A percentile compares a stretch with the other conserved stretches of the same genome.
Evolutionary conservation across 2,113 vertebrate species (phyloP).

Genomic region (Eublepharis macularius): DNA sequence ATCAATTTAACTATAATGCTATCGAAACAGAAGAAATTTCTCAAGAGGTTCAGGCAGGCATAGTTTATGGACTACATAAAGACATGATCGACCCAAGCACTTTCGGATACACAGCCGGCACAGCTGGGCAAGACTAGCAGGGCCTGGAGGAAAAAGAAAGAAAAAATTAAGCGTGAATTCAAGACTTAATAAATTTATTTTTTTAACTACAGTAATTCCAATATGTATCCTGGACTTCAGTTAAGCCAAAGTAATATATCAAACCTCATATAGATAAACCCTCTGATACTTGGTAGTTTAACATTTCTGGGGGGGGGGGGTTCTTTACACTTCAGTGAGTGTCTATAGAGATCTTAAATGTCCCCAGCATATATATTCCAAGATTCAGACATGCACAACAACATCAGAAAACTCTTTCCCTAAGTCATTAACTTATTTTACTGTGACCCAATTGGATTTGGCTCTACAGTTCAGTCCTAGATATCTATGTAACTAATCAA

Average conservation of each 20-base stretch:
- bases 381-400: background rate
- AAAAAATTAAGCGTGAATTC: background rate
- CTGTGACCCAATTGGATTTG: background rate
- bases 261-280: background rate
- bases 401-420: background rate
- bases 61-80: constrained; percentile 75
- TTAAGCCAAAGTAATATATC: too few relatives aligned
- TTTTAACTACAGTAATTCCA: background rate
- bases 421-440: too few relatives aligned
- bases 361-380: background rate
- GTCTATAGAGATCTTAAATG: background rate
- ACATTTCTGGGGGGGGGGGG: background rate
- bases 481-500: background rate
- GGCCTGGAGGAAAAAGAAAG: constrained; percentile 70
- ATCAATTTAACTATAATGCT: constrained; percentile 16
- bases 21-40: constrained; percentile 86
- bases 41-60: constrained; percentile 82
- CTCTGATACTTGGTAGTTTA: background rate
- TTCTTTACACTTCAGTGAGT: background rate
- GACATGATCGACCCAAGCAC: constrained; percentile 79
- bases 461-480: background rate
- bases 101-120: constrained; percentile 85
- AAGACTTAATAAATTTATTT: background rate
- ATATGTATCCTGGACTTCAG: background rate
- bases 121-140: constrained; percentile 82